Base-by-base conservation (phyloP, 2,888 invertebrate genomes). In the Mesochorus sp. region DNA sequence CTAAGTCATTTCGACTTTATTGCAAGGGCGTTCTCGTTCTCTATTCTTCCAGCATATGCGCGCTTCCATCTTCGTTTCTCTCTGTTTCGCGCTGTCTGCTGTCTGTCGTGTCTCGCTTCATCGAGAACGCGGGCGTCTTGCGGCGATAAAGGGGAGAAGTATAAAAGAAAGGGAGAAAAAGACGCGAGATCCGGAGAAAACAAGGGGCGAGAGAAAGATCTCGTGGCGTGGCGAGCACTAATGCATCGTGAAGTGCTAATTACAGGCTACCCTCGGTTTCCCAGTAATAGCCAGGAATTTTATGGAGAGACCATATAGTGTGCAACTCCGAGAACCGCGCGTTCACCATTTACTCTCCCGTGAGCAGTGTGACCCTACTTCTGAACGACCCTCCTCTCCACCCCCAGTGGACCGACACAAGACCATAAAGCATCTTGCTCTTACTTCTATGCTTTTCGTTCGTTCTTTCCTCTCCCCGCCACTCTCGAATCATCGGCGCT, bases 181-280 rank as follows among this genome's bases (percentile, higher is more conserved):
- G 28, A 49, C 66, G n/a, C n/a, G 57, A 59, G 64, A 51, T 49
- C 31, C 5, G 66, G 34, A 51, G 39, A 57, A 57, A 57, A 34
- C 57, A 47, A 49, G 66, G 57, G 66, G 57, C 31, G 55, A 51
- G 59, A 59, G 73, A 44, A 57, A 47, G 47, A 57, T 31, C 61
- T 62, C 37, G 39, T 53, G 31, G 66, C 70, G 70, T 80, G 78
- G n/a, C n/a, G 81, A 83, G 86, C 80, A 83, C 86, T 88, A 88
- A 89, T 88, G 88, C 87, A 90, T 88, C 89, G 86, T 87, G 87
- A 88, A 89, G 88, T 88, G 88, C 87, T 89, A 90, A 90, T 90
- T 88, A 88, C 88, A 86, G 84, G 72, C 84, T 84, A 82, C 84
- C 82, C 82, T 83, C 80, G 82, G 83, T 86, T 87, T 85, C 85